Percentiles rank a stretch among this genome's conserved stretches.
These are phyloP conservation scores for Hyperoplus lanceolatus DNA, from an alignment of 2,797 vertebrate species.

Conservation along the genomic window DNA sequence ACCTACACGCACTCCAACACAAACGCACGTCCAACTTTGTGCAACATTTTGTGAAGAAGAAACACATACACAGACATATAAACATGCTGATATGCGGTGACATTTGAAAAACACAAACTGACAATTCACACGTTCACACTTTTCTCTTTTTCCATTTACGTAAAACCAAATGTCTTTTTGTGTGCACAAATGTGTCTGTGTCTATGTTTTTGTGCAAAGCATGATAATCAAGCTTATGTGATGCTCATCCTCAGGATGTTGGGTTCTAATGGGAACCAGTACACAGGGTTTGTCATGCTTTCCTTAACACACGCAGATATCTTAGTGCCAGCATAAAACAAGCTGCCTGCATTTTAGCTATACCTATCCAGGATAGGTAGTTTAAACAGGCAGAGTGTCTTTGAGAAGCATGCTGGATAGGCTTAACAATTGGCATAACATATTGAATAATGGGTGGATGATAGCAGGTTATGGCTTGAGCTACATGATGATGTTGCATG, in stretches of 20 bases:
- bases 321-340: conserved; percentile 25
- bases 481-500: conserved; percentile 10
- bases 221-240: conserved; percentile 24
- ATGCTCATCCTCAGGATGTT: conserved; percentile 31
- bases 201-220: conserved; percentile 20
- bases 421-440: conserved; percentile 4
- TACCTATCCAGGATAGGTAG: conserved; percentile 7
- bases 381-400: conserved; percentile 22
- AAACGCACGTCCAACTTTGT: background rate
- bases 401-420: conserved; percentile 3
- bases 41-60: conserved; percentile 7
- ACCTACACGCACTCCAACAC: conserved; percentile 28
- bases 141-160: background rate
- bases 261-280: conserved; percentile 50
- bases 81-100: background rate
- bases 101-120: background rate
- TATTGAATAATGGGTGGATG: conserved; percentile 34
- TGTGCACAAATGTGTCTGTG: background rate
- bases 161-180: conserved; percentile 27
- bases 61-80: background rate
- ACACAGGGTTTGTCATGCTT: conserved; percentile 15
- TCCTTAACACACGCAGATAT: background rate
- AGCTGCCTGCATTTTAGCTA: conserved; percentile 22
- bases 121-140: background rate
- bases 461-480: conserved; percentile 1